A percentile compares a stretch with the other conserved stretches of the same genome.
Evolutionary conservation across 2,888 invertebrate genomes (phyloP).

Genomic region (Mimachlamys varia): DNA sequence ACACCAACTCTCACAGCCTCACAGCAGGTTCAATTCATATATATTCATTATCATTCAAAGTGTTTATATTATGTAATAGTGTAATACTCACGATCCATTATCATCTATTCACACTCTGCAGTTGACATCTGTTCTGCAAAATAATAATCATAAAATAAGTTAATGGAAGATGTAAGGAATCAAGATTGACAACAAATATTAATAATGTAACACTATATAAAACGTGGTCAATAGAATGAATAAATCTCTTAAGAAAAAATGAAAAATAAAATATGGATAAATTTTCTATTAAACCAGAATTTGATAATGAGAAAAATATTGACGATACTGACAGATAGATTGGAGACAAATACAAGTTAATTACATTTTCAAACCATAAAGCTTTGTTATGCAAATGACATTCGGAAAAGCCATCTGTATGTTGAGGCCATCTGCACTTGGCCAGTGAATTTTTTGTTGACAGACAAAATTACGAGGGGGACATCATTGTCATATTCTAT

Average conservation of each 20-base stretch:
- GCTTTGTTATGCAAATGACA: conserved; percentile 22
- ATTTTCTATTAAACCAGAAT: conserved; percentile 20
- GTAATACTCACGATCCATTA: conserved; percentile 21
- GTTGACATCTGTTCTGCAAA: neutral
- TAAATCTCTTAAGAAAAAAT: neutral
- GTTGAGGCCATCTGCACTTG: neutral
- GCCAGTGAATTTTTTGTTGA: conserved; percentile 17
- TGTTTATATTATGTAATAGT: neutral
- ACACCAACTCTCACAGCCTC: neutral
- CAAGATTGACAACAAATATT: neutral
- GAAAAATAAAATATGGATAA: neutral
- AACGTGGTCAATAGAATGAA: neutral
- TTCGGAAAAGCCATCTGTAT: conserved; percentile 20
- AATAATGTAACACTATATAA: neutral
- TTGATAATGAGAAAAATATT: conserved; percentile 31
- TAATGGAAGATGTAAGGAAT: neutral
- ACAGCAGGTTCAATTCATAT: conserved; percentile 3
- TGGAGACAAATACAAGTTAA: conserved; percentile 26
- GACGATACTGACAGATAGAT: conserved; percentile 22
- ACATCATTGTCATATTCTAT: conserved; percentile 31
- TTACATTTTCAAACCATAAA: conserved; percentile 27
- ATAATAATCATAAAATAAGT: conserved; percentile 1
- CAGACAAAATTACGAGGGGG: conserved; percentile 25
- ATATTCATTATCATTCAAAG: neutral
- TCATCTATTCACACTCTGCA: neutral